A percentile compares a stretch with the other conserved stretches of the same genome.
Evolutionary conservation across 2,797 vertebrate species (phyloP).

Genomic region (Poecile montanus): DNA sequence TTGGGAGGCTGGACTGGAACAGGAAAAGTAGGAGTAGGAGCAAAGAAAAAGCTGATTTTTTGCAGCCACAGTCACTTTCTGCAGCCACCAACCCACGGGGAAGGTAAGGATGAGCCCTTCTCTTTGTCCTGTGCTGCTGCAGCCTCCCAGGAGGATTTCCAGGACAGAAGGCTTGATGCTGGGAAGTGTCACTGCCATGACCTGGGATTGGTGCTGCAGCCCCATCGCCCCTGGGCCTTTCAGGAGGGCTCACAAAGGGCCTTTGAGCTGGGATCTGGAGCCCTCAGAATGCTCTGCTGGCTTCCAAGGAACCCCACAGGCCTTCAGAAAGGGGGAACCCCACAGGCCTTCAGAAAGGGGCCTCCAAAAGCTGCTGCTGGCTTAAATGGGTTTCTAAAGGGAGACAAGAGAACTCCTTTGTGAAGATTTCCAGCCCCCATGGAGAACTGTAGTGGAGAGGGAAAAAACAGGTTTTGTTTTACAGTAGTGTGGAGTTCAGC

Average conservation of each 20-base stretch:
- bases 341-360: constrained; percentile 54
- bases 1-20: not conserved
- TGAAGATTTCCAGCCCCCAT: constrained; percentile 58
- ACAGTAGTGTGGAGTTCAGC: constrained; percentile 52
- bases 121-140: not conserved
- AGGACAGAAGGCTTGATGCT: not conserved
- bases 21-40: not conserved
- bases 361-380: constrained; percentile 47
- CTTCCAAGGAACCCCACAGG: constrained; percentile 68
- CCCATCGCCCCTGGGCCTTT: constrained; percentile 12
- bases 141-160: not conserved
- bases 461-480: constrained; percentile 65
- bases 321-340: constrained; percentile 2
- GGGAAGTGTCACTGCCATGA: not conserved
- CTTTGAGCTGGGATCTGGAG: constrained; percentile 50
- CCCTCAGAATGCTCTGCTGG: constrained; percentile 50
- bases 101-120: not conserved
- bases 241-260: constrained; percentile 33
- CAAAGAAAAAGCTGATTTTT: not conserved
- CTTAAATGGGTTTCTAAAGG: constrained; percentile 34
- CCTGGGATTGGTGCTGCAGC: not conserved
- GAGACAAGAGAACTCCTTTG: constrained; percentile 64
- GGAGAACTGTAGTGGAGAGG: constrained; percentile 40
- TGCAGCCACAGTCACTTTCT: not conserved
- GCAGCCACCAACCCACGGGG: not conserved